Evolutionary conservation across 2,113 vertebrate genomes (phyloP), one percentile per base, ranked within the genome.

Genomic region (Phrynosoma blainvillii): DNA sequence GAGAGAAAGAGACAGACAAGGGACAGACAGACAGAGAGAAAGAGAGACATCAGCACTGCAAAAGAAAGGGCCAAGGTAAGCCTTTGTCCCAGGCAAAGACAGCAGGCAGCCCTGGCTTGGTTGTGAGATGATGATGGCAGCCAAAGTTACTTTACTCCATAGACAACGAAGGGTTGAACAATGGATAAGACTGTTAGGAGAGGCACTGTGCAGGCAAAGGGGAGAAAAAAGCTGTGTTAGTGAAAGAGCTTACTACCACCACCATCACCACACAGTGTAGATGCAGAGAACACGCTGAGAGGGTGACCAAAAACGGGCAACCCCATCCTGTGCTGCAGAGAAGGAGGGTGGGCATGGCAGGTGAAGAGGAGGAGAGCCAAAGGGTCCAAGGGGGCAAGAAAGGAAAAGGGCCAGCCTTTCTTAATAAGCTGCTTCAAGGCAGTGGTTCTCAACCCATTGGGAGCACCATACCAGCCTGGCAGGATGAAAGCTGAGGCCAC

Each of bases 1-100:
- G 93, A 96, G 92, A 96, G 94, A 93, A 95, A 94, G 96, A 93
- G 94, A 96, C 93, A 90, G 92, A 96, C 96, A 94, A 96, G 94
- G 96, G 95, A 96, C 95, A 95, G 96, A 97, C 92, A 97, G 95
- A 97, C 73, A 88, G 94, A 96, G 95, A 96, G 92, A 97, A 65
- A 97, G 96, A 97, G 92, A 96, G 89, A 96, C 92, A 93, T 97
- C 96, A 95, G 94, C 93, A 93, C 95, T 93, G 96, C 93, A 95
- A 96, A 95, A 89, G 80, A 92, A 90, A 89, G 80, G 80, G 77
- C 76, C 70, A 73, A 54, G 91, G 87, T 18, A 91, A 94, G 90
- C 95, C 92, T 92, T 90, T 87, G 94, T 94, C 85, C 80, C 92
- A 93, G 94, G 93, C 95, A 96, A 92, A 95, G 94, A 87, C 83